A percentile compares a stretch with the other conserved stretches of the same genome.
Evolutionary conservation across 2,797 vertebrate genomes (phyloP).

Genomic region (Myripristis murdjan): DNA sequence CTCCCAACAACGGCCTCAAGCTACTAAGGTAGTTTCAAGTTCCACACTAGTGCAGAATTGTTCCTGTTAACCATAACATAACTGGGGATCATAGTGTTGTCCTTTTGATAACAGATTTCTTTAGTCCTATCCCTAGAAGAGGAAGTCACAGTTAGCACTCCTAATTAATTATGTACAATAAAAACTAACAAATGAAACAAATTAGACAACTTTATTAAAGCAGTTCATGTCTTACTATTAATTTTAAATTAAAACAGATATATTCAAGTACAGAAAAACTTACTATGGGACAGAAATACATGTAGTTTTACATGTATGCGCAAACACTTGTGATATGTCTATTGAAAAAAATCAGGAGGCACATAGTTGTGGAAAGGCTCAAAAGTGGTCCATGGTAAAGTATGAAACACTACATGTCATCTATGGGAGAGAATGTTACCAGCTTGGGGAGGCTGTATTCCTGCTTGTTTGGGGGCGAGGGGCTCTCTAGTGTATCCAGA

Average conservation of each 20-base stretch:
- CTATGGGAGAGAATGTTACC: constrained; percentile 82
- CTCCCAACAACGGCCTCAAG: no score
- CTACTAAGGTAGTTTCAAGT: no score
- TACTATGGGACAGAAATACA: not conserved
- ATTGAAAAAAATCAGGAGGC: not conserved
- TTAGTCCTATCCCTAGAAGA: not conserved
- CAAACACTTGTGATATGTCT: constrained; percentile 1
- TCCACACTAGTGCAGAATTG: no score
- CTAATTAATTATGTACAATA: not conserved
- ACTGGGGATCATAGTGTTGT: no score
- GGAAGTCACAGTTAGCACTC: not conserved
- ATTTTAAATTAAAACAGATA: constrained; percentile 32
- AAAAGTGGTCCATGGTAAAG: not conserved
- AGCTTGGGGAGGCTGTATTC: constrained; percentile 78
- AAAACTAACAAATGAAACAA: not conserved
- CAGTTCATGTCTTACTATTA: constrained; percentile 14
- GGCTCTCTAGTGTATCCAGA: constrained; percentile 73
- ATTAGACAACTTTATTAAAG: constrained; percentile 41
- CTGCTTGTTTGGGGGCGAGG: constrained; percentile 58
- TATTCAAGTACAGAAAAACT: not conserved
- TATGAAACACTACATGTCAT: constrained; percentile 74
- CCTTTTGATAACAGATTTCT: no score
- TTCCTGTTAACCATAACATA: no score
- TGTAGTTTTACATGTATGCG: constrained; percentile 51
- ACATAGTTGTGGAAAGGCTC: not conserved